Evolutionary conservation across 2,797 vertebrate species (phyloP), one percentile per base, ranked within the genome.

Genomic region (Xenopus petersii): DNA sequence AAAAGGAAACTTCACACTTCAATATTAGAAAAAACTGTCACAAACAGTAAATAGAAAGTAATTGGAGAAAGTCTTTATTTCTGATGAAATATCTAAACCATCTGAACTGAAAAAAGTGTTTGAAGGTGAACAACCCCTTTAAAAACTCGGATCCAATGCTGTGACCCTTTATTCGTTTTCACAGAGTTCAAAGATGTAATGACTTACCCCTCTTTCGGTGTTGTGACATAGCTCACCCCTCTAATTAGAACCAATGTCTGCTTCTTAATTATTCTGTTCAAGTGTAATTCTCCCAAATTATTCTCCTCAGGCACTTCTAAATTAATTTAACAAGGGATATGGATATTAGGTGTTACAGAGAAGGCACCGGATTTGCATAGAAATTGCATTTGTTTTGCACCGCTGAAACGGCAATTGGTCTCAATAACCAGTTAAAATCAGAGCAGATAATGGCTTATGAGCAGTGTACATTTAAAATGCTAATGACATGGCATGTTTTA

Each of bases 311-410:
- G 59, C 26, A 30, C 59, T 77, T 48, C 58, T 68, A 54, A 65
- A 69, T 26, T 59, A 49, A 49, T 70, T 24, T 79, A 73, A 79
- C 66, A 60, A 74, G 61, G 60, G 70, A 47, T 54, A 64, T 16
- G 7, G 60, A 70, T 65, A 67, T 74, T 49, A 51, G 65, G 49
- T 30, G 60, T 21, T 79, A 7, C 24, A 79, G 48, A 13, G 54
- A 66, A 60, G 61, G 51, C 30, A 48, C 16, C 46, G n/a, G 17
- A 79, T 79, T 74, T 74, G 76, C 76, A 79, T 79, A 65, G 66
- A 79, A 70, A 79, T 79, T 74, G 76, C 66, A 74, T 79, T 79
- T 79, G 76, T 79, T 74, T 74, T 74, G 66, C 76, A 7, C 51
- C 13, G 49, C 61, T 74, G 66, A 70, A 48, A 59, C 54, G 5